Conservation (phyloP, 30 jellyfish, hydroid and myxozoan genomes). For the Pelagia noctiluca region DNA sequence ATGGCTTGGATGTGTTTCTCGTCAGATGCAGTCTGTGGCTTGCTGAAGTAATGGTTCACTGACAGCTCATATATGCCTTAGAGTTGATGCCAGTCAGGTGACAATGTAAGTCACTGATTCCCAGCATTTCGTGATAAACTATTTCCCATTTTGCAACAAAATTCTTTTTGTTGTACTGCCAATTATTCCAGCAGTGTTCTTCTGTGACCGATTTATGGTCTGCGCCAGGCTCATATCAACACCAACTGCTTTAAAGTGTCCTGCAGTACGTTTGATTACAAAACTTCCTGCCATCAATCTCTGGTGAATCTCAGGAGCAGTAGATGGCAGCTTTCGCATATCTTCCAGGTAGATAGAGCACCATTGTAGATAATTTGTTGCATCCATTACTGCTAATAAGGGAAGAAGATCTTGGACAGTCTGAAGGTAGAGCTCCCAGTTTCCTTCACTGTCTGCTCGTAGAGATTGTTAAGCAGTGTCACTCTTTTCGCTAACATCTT, state of each 20-base stretch:
- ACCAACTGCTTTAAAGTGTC: slow-evolving; percentile 53
- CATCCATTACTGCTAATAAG: slow-evolving; percentile 32
- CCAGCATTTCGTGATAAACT: slow-evolving; percentile 57
- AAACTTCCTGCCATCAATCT: slow-evolving; percentile 14
- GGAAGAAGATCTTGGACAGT: slow-evolving; percentile 33
- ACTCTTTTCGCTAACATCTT: not conserved
- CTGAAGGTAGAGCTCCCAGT: slow-evolving; percentile 55
- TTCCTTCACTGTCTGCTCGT: slow-evolving; percentile 53
- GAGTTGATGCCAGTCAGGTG: too few relatives aligned
- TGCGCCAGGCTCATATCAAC: slow-evolving; percentile 48
- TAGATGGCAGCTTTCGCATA: slow-evolving; percentile 24
- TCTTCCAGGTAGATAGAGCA: slow-evolving; percentile 45
- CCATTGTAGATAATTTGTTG: slow-evolving; percentile 41
- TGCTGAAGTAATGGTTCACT: too few relatives aligned
- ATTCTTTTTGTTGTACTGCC: slow-evolving; percentile 38
- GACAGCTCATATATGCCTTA: too few relatives aligned
- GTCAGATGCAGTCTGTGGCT: too few relatives aligned
- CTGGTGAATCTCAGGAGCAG: slow-evolving; percentile 25
- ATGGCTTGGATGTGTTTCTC: too few relatives aligned
- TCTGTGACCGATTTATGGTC: slow-evolving; percentile 48
- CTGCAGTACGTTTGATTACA: slow-evolving; percentile 3
- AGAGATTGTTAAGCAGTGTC: slow-evolving; percentile 27
- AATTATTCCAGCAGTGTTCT: slow-evolving; percentile 52
- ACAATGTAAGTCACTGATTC: too few relatives aligned
- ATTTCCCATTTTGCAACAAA: slow-evolving; percentile 46